Evolutionary conservation across 2,797 vertebrate species (phyloP).

Genomic region (Malacoraja senta): DNA sequence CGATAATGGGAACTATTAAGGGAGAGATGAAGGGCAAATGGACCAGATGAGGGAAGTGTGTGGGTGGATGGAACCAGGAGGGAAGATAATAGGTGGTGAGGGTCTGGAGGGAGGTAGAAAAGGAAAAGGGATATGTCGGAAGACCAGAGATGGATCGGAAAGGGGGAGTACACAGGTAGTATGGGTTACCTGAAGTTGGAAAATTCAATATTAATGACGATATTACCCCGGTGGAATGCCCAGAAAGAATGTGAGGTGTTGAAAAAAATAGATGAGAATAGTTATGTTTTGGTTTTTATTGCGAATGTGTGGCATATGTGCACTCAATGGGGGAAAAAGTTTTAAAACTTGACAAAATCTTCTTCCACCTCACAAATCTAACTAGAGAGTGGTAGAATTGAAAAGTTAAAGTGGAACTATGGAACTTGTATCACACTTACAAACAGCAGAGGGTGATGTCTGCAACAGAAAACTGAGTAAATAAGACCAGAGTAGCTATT

Average conservation of each 20-base stretch:
- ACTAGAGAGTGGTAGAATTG: neutral
- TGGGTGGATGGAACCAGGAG: too few species aligned
- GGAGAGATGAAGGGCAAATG: too few species aligned
- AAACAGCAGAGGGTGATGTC: neutral
- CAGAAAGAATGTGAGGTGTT: neutral
- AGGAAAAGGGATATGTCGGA: too few species aligned
- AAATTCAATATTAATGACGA: too few species aligned
- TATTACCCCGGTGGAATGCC: too few species aligned
- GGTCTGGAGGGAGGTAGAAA: too few species aligned
- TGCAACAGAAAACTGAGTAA: constrained; percentile 6
- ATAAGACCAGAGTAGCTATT: neutral
- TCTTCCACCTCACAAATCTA: neutral
- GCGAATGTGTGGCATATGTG: neutral
- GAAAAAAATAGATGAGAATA: neutral
- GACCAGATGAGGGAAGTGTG: too few species aligned
- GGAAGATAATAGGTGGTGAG: too few species aligned
- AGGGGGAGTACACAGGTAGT: too few species aligned
- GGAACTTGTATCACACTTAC: neutral
- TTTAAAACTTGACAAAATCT: neutral
- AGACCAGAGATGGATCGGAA: too few species aligned
- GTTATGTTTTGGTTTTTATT: neutral
- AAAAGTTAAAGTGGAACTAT: neutral
- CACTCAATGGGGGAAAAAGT: neutral
- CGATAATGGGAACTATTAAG: too few species aligned
- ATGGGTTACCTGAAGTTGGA: too few species aligned